These are phyloP conservation scores for Pocillopora grandis DNA, from an alignment of 92 coral and sea anemone genomes.

Conservation along the genomic window DNA sequence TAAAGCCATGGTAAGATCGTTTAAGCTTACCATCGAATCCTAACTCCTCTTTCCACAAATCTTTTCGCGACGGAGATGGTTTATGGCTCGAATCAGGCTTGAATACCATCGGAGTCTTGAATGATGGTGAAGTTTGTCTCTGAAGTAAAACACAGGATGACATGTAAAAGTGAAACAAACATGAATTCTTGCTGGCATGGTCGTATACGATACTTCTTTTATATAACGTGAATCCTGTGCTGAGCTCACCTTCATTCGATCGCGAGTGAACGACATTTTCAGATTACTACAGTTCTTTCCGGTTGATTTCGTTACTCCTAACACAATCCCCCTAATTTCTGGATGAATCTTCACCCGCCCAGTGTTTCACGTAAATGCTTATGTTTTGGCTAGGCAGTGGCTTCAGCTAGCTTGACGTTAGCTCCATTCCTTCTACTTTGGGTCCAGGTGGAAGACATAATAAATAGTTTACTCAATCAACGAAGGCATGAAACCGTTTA, in stretches of 20 bases:
- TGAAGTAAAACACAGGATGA: background rate
- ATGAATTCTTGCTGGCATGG: background rate
- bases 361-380: background rate
- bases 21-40: conserved; percentile 78
- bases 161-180: background rate
- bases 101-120: conserved; percentile 89
- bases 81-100: conserved; percentile 70
- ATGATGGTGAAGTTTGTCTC: conserved; percentile 42
- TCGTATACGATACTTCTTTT: background rate
- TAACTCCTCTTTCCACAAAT: conserved; percentile 81
- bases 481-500: conserved; percentile 36
- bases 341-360: background rate
- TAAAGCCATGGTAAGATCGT: background rate
- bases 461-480: background rate
- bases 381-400: background rate
- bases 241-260: conserved; percentile 28
- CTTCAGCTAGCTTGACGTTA: background rate
- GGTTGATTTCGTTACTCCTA: background rate
- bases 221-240: background rate
- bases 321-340: no score
- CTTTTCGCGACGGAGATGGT: conserved; percentile 94
- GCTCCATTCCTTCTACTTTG: background rate
- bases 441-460: background rate
- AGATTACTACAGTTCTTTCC: background rate
- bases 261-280: conserved; percentile 31